These are phyloP conservation scores for Hypotaenidia okinawae DNA, from an alignment of 2,797 vertebrate genomes.

Conservation along the genomic window DNA sequence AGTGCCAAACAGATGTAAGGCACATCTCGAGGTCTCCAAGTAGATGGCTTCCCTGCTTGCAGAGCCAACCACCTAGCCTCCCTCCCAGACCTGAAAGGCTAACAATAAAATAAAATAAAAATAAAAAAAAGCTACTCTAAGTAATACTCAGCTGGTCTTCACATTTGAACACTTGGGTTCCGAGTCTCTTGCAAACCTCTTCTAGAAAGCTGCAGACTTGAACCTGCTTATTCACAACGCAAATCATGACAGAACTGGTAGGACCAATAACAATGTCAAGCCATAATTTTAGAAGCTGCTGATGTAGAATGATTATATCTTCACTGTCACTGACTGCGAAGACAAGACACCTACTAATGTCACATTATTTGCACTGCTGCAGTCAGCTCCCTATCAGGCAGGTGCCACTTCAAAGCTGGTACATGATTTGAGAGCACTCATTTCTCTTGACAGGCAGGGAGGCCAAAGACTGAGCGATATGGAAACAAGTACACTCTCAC, in stretches of 20 bases:
- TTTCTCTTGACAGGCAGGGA: not conserved
- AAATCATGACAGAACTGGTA: not conserved
- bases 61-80: not conserved
- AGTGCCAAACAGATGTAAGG: not conserved
- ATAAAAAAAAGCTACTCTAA: not conserved
- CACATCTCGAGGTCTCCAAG: not conserved
- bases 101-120: not conserved
- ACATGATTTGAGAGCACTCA: not conserved
- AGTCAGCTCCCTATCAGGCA: not conserved
- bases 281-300: not conserved
- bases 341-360: not conserved
- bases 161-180: not conserved
- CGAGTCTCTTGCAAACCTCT: not conserved
- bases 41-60: not conserved
- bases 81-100: not conserved
- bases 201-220: not conserved
- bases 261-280: not conserved
- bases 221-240: not conserved
- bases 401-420: slow-evolving; percentile 4
- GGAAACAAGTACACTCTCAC: not conserved
- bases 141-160: not conserved
- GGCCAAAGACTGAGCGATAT: not conserved
- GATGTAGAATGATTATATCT: not conserved
- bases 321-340: not conserved
- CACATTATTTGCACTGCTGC: not conserved